These are phyloP conservation scores for Machimus atricapillus DNA, from an alignment of 2,888 invertebrate species.

Conservation along the genomic window DNA sequence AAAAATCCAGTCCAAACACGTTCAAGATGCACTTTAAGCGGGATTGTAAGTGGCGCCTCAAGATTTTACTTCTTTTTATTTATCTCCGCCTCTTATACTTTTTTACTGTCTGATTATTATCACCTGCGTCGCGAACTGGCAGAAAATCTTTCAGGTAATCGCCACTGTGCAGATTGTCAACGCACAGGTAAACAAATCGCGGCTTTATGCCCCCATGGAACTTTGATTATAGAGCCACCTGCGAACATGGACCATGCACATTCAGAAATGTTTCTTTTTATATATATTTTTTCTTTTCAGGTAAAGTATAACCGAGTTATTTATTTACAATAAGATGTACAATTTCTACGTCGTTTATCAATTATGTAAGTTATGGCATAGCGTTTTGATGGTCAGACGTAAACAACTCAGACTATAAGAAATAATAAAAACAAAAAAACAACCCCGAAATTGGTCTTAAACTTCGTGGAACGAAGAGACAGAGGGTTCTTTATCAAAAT, in stretches of 20 bases:
- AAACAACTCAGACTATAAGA: neutral
- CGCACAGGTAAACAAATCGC: conserved; percentile 17
- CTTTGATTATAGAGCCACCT: neutral
- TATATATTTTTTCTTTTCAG: neutral
- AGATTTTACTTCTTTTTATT: neutral
- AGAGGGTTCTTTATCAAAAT: neutral
- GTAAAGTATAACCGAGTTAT: neutral
- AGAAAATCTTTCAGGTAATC: neutral
- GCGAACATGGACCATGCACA: neutral
- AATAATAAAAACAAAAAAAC: neutral
- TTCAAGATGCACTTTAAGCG: neutral
- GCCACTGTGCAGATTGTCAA: conserved; percentile 9
- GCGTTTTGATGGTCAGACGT: neutral
- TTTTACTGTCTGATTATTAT: neutral
- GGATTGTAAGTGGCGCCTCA: conserved; percentile 15
- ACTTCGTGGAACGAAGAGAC: neutral
- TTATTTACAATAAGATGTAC: too few relatives aligned
- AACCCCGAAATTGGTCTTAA: neutral
- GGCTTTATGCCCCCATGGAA: neutral
- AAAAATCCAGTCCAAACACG: neutral
- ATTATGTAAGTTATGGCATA: neutral
- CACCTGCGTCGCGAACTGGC: neutral
- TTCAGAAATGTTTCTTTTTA: neutral
- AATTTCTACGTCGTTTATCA: too few relatives aligned
- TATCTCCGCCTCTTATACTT: neutral